phyloP scores from a whole-genome alignment of 2,113 vertebrate species.

The Ammodytes marinus region DNA sequence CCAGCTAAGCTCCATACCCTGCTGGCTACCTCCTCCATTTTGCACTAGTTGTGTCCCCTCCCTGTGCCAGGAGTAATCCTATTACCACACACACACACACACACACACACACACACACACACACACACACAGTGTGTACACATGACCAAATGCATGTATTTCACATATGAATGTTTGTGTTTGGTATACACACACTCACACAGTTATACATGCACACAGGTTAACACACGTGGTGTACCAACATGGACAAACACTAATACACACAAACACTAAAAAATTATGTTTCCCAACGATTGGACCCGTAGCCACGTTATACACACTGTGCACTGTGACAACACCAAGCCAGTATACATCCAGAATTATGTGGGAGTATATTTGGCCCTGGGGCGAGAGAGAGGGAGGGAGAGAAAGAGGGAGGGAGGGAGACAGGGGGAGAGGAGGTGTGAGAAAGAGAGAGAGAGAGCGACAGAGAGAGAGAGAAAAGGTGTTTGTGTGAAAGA shows the following conservation, averaged over 20 bases:
- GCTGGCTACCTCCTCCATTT: conserved; percentile 97
- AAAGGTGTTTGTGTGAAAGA: conserved; percentile 66
- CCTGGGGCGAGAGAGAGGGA: conserved; percentile 80
- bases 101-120: conserved; percentile 20
- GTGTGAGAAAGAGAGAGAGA: conserved; percentile 38
- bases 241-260: conserved; percentile 4
- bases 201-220: conserved; percentile 73
- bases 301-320: conserved; percentile 75
- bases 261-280: conserved; percentile 65
- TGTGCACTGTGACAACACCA: conserved; percentile 69
- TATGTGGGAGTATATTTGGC: conserved; percentile 86
- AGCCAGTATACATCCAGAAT: conserved; percentile 83
- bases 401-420: conserved; percentile 9
- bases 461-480: conserved; percentile 44
- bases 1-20: conserved; percentile 96
- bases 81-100: conserved; percentile 77
- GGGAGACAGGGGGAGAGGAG: neutral
- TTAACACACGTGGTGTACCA: neutral
- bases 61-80: conserved; percentile 98
- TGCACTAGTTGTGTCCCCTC: conserved; percentile 92
- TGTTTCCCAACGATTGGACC: conserved; percentile 77
- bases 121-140: conserved; percentile 46
- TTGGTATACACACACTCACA: conserved; percentile 56
- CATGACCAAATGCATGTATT: conserved; percentile 45
- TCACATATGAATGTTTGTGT: conserved; percentile 35